Conservation (phyloP, 2,113 vertebrate genomes). For the Gymnobelideus leadbeateri region DNA sequence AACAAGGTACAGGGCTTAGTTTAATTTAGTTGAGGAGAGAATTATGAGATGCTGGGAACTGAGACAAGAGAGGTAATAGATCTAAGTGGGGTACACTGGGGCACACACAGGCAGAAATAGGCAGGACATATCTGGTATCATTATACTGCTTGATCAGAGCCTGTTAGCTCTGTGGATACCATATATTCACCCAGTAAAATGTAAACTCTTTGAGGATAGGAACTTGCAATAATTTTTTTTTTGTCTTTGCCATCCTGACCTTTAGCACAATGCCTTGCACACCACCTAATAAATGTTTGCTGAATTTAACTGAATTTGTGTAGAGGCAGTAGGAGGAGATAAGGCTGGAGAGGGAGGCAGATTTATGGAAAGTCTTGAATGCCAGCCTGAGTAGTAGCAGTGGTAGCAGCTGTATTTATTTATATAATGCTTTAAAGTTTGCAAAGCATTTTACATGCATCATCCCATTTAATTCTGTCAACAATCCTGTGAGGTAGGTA, state of each 20-base stretch:
- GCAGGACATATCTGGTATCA: not conserved
- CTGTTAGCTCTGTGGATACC: not conserved
- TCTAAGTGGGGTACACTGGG: not conserved
- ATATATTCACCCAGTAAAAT: not conserved
- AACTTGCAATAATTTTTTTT: not conserved
- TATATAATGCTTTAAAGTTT: not conserved
- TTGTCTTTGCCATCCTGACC: not conserved
- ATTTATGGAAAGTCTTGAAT: not conserved
- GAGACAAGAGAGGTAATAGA: not conserved
- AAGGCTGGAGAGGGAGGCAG: not conserved
- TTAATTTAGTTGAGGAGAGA: not conserved
- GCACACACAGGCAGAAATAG: not conserved
- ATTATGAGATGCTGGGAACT: not conserved
- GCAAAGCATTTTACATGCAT: not conserved
- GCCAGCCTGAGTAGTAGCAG: not conserved
- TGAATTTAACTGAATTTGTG: not conserved
- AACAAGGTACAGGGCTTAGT: not conserved
- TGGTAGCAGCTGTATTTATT: not conserved
- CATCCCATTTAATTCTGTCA: constrained; percentile 1
- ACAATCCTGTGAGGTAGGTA: not conserved
- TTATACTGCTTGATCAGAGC: not conserved
- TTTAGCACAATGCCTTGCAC: not conserved
- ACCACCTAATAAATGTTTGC: not conserved
- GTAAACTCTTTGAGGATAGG: not conserved
- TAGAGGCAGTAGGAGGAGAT: not conserved